Evolutionary conservation across 1,140 invertebrate species (phyloP).

Genomic region (Bilobella aurantiaca): DNA sequence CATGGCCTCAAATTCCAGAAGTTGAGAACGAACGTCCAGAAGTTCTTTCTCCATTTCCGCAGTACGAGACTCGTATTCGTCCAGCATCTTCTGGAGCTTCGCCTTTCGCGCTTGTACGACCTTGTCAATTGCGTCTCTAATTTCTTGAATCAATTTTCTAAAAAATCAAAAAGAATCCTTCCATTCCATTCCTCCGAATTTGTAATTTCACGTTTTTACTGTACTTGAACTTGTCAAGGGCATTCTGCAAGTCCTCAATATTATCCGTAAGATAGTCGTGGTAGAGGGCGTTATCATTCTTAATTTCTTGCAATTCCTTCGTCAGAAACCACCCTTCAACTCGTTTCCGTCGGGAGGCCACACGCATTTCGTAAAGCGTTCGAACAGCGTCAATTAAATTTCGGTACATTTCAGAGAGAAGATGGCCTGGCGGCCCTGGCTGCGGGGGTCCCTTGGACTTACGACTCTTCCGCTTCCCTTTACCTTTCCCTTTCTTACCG

Average conservation of each 20-base stretch:
- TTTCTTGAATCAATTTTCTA: conserved; percentile 16
- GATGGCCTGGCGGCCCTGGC: conserved; percentile 19
- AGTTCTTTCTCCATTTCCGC: conserved; percentile 8
- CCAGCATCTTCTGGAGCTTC: conserved; percentile 13
- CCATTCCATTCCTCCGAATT: no score
- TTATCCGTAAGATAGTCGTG: conserved; percentile 22
- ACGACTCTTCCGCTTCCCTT: conserved; percentile 12
- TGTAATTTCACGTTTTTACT: neutral
- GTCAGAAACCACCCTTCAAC: conserved; percentile 27
- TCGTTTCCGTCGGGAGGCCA: conserved; percentile 18
- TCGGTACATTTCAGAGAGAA: conserved; percentile 20
- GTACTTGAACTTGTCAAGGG: conserved; percentile 20
- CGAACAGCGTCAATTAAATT: conserved; percentile 10
- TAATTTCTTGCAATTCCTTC: conserved; percentile 13
- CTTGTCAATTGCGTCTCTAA: conserved; percentile 14
- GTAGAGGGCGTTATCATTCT: conserved; percentile 21
- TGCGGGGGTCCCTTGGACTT: neutral
- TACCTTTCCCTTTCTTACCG: conserved; percentile 14
- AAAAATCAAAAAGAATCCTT: neutral
- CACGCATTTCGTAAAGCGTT: conserved; percentile 8
- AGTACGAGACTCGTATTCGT: neutral
- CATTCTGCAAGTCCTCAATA: conserved; percentile 12
- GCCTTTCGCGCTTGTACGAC: conserved; percentile 5
- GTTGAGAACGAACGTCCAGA: neutral
- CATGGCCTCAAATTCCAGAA: conserved; percentile 21